Percentiles rank a stretch among this genome's conserved stretches.
Evolutionary conservation across 2,888 invertebrate genomes (phyloP).

Genomic region (Desoria tigrina): DNA sequence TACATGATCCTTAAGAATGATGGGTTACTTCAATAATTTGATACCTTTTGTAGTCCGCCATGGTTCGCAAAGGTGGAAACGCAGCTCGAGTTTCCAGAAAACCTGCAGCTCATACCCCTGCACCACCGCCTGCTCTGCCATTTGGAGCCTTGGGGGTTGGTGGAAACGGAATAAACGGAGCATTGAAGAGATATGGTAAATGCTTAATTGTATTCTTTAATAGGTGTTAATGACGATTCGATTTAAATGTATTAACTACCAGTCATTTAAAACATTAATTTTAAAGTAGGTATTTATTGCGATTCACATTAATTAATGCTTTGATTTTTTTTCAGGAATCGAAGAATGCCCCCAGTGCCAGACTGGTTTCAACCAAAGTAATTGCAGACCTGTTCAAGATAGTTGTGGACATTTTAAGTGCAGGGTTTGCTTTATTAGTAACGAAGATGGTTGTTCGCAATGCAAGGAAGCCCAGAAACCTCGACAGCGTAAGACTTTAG

Average conservation of each 20-base stretch:
- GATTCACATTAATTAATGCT: too few species aligned
- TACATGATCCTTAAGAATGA: too few species aligned
- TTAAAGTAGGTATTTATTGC: too few species aligned
- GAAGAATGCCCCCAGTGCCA: slow-evolving; percentile 48
- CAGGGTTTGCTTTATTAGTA: slow-evolving; percentile 44
- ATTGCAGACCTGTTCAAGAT: slow-evolving; percentile 45
- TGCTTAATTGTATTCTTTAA: slow-evolving; percentile 8
- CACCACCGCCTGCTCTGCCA: slow-evolving; percentile 24
- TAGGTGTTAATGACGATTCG: too few species aligned
- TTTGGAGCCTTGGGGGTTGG: slow-evolving; percentile 4
- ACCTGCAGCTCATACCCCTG: slow-evolving; percentile 9
- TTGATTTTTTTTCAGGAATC: slow-evolving; percentile 20
- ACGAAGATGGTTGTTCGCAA: slow-evolving; percentile 47
- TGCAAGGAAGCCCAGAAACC: slow-evolving; percentile 26
- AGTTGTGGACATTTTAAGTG: slow-evolving; percentile 51
- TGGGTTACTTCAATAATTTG: too few species aligned
- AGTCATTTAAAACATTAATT: too few species aligned
- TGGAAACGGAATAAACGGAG: slow-evolving; percentile 6
- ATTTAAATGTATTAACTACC: too few species aligned
- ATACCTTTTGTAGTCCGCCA: slow-evolving; percentile 39
- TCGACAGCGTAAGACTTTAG: background rate
- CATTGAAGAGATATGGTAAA: slow-evolving; percentile 20
- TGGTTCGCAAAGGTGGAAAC: slow-evolving; percentile 43
- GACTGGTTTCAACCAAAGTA: slow-evolving; percentile 31
- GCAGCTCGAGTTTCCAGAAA: slow-evolving; percentile 28